Evolutionary conservation across 2,888 invertebrate species (phyloP).

Genomic region (Agrilus cyanescens): DNA sequence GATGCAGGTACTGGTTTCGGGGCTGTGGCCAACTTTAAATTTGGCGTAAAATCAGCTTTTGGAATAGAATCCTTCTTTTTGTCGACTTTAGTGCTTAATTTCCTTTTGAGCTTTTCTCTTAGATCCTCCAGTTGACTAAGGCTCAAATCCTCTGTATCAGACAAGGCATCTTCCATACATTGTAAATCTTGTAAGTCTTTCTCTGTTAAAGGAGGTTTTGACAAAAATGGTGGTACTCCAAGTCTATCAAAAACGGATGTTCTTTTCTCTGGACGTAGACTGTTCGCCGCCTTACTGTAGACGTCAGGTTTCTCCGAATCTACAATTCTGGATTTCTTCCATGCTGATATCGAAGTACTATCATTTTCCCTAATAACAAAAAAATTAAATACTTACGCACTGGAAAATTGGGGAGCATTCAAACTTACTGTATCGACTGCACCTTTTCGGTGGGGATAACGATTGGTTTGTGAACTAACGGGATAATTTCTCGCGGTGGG

Average conservation of each 20-base stretch:
- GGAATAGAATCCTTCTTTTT: slow-evolving; percentile 1
- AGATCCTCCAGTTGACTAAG: slow-evolving; percentile 39
- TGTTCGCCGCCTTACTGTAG: slow-evolving; percentile 25
- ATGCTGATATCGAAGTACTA: not conserved
- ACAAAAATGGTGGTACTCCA: slow-evolving; percentile 20
- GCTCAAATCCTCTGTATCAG: slow-evolving; percentile 38
- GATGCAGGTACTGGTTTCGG: slow-evolving; percentile 26
- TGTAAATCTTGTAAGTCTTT: slow-evolving; percentile 25
- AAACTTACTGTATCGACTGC: slow-evolving; percentile 2
- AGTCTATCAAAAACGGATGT: slow-evolving; percentile 12
- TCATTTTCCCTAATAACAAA: not conserved
- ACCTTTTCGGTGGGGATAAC: slow-evolving; percentile 34
- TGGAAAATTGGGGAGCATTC: not conserved
- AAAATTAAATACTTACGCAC: slow-evolving; percentile 8
- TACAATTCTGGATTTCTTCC: not conserved
- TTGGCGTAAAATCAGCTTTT: not conserved
- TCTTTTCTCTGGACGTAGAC: slow-evolving; percentile 13
- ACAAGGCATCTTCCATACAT: not conserved
- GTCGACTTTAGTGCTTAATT: slow-evolving; percentile 32
- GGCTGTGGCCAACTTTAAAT: not conserved
- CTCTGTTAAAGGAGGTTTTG: slow-evolving; percentile 29
- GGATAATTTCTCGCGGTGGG: slow-evolving; percentile 31
- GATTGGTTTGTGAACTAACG: slow-evolving; percentile 26
- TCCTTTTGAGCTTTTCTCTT: slow-evolving; percentile 38
- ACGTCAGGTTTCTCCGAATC: slow-evolving; percentile 25